phyloP scores from a whole-genome alignment of 2,797 vertebrate species.

The Enteromius thamalakanensis region DNA sequence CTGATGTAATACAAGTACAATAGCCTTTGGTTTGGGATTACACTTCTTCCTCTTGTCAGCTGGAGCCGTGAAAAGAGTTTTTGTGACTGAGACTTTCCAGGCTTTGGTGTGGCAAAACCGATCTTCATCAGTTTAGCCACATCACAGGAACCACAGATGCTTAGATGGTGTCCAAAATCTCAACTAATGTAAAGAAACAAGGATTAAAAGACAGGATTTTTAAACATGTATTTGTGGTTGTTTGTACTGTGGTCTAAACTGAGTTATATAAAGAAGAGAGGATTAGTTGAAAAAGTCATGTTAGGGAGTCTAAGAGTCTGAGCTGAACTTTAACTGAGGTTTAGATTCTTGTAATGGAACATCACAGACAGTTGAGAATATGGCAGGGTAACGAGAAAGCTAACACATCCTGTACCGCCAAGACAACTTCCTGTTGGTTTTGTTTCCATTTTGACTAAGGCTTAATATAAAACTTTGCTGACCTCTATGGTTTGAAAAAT shows the following conservation, averaged over 20 bases:
- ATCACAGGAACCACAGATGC: conserved; percentile 22
- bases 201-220: background rate
- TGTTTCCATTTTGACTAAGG: conserved; percentile 13
- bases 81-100: conserved; percentile 8
- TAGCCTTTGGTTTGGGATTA: conserved; percentile 26
- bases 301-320: conserved; percentile 16
- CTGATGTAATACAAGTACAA: conserved; percentile 33
- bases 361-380: conserved; percentile 45
- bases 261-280: background rate
- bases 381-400: conserved; percentile 55
- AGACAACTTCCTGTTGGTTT: conserved; percentile 49
- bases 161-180: conserved; percentile 15
- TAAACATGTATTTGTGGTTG: conserved; percentile 1
- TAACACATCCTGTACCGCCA: conserved; percentile 53
- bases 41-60: conserved; percentile 14
- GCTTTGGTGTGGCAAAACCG: background rate
- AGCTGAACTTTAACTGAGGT: conserved; percentile 22
- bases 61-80: background rate
- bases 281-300: conserved; percentile 2
- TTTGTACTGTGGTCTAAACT: conserved; percentile 6
- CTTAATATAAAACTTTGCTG: background rate
- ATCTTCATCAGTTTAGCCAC: conserved; percentile 33
- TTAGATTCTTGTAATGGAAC: conserved; percentile 44
- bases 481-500: background rate
- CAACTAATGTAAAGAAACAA: conserved; percentile 4